Evolutionary conservation across 2,797 vertebrate genomes (phyloP).

Genomic region (Malacoctenus gilli): DNA sequence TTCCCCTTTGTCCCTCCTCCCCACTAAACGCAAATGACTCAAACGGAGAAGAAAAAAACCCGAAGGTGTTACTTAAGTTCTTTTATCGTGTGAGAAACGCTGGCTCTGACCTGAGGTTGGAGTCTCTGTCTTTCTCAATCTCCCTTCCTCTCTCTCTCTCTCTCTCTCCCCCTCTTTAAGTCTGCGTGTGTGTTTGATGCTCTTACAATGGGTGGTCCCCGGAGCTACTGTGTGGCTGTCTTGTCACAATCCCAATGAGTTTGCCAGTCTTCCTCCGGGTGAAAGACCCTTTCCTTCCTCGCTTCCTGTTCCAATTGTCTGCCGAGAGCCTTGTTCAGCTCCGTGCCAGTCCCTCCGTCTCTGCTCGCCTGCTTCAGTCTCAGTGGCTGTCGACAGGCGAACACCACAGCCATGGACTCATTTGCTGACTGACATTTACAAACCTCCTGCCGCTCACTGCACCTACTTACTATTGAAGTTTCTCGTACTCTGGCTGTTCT

Average conservation of each 20-base stretch:
- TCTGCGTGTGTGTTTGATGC: constrained; percentile 58
- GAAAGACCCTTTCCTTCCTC: constrained; percentile 75
- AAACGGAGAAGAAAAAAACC: background rate
- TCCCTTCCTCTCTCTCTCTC: constrained; percentile 1
- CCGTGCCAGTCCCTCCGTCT: constrained; percentile 71
- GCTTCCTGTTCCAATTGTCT: constrained; percentile 81
- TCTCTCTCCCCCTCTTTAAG: constrained; percentile 27
- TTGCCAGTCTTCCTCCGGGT: constrained; percentile 74
- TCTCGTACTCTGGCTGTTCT: background rate
- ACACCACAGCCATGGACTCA: constrained; percentile 35
- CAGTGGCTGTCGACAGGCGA: constrained; percentile 33
- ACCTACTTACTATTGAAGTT: constrained; percentile 10
- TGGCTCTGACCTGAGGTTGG: constrained; percentile 12
- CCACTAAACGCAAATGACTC: background rate
- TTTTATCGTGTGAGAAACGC: constrained; percentile 12
- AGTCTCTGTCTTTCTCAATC: constrained; percentile 11
- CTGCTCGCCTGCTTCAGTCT: constrained; percentile 57
- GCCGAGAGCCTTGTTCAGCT: constrained; percentile 61
- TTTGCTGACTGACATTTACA: constrained; percentile 22
- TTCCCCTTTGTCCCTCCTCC: constrained; percentile 22
- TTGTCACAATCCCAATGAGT: constrained; percentile 74
- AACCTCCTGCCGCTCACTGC: constrained; percentile 20
- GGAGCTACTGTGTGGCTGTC: constrained; percentile 77
- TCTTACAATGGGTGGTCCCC: constrained; percentile 76
- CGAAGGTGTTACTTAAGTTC: background rate